Conservation (phyloP, 2,113 vertebrate genomes). For the Triplophysa siluroides region DNA sequence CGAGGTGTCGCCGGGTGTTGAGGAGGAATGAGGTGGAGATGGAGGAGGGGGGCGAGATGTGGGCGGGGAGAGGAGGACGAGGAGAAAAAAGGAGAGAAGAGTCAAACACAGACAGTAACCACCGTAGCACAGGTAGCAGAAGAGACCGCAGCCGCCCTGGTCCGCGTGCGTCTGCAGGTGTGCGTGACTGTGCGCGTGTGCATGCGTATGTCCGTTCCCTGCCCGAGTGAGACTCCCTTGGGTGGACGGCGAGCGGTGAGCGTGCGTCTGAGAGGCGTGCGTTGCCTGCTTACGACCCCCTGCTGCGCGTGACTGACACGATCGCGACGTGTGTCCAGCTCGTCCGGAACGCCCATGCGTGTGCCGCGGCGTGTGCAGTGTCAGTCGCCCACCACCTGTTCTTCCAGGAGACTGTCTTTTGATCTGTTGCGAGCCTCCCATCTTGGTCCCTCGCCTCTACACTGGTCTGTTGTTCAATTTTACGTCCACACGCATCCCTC, state of each 20-base stretch:
- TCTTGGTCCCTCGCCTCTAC: conserved; percentile 53
- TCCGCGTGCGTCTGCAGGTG: conserved; percentile 59
- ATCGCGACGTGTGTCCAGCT: conserved; percentile 47
- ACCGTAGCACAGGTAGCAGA: conserved; percentile 79
- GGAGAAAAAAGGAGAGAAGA: conserved; percentile 84
- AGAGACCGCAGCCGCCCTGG: conserved; percentile 72
- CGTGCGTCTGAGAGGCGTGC: conserved; percentile 53
- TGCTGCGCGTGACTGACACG: conserved; percentile 53
- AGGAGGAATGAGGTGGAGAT: conserved; percentile 43
- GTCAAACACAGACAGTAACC: conserved; percentile 80
- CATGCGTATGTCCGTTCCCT: conserved; percentile 45
- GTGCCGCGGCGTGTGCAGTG: conserved; percentile 51
- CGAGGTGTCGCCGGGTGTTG: conserved; percentile 41
- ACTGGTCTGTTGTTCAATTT: background rate
- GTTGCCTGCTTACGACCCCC: conserved; percentile 59
- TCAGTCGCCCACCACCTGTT: conserved; percentile 56
- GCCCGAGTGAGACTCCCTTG: conserved; percentile 52
- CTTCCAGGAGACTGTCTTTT: conserved; percentile 63
- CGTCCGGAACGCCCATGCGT: conserved; percentile 27
- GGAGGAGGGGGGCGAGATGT: conserved; percentile 57
- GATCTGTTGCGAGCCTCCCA: conserved; percentile 70
- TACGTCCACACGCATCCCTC: background rate
- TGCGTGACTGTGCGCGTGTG: no score
- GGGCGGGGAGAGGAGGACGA: conserved; percentile 77
- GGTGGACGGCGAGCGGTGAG: conserved; percentile 54